Evolutionary conservation across 2,888 invertebrate genomes (phyloP).

Genomic region (Branchinecta sandiegonensis): DNA sequence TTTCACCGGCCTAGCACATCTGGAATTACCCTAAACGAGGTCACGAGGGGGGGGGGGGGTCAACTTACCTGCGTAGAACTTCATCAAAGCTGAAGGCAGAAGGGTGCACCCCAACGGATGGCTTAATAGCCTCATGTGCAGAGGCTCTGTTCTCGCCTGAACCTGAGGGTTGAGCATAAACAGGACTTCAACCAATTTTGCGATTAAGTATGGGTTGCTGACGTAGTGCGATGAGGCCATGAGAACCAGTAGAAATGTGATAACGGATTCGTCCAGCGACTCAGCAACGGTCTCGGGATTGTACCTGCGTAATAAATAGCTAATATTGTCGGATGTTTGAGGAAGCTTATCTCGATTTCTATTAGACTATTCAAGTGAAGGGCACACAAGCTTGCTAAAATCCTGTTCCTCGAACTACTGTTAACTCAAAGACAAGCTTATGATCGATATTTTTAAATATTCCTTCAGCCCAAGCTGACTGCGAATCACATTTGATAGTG

Average conservation of each 20-base stretch:
- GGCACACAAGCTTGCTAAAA: too few relatives aligned
- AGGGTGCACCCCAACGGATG: conserved; percentile 67
- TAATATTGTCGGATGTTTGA: too few relatives aligned
- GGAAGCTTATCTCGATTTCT: too few relatives aligned
- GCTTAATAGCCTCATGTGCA: conserved; percentile 65
- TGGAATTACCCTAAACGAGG: too few relatives aligned
- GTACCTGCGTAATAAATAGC: conserved; percentile 43
- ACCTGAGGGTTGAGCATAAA: conserved; percentile 41
- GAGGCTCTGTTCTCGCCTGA: conserved; percentile 35
- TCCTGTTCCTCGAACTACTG: too few relatives aligned
- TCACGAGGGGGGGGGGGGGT: conserved; percentile 20
- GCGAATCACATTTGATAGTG: too few relatives aligned
- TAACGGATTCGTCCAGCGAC: conserved; percentile 62
- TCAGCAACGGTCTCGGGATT: conserved; percentile 57
- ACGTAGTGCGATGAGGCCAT: conserved; percentile 80
- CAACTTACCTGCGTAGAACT: conserved; percentile 67
- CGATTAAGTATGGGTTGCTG: conserved; percentile 90
- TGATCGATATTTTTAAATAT: too few relatives aligned
- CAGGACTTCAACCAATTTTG: conserved; percentile 81
- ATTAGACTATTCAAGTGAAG: too few relatives aligned
- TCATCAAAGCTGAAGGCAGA: conserved; percentile 82
- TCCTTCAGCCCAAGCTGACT: too few relatives aligned
- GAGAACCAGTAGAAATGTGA: conserved; percentile 74
- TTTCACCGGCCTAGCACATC: too few relatives aligned
- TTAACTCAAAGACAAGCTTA: too few relatives aligned